Conservation (phyloP, 2,113 vertebrate genomes). For the Poecilia latipinna region DNA sequence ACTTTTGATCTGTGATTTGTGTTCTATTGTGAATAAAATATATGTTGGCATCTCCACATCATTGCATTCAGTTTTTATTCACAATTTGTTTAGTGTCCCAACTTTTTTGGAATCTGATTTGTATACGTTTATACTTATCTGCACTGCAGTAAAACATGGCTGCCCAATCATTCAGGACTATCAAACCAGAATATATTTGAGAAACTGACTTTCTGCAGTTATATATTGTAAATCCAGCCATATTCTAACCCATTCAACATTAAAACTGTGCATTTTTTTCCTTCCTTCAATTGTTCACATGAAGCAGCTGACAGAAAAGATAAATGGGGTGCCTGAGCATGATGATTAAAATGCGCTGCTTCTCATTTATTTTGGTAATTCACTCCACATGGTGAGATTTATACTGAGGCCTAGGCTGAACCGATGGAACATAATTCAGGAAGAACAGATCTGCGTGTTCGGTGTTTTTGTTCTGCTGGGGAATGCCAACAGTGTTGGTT, state of each 20-base stretch:
- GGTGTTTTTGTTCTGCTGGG: slow-evolving; percentile 5
- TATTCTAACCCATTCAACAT: slow-evolving; percentile 33
- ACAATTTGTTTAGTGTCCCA: too few relatives aligned
- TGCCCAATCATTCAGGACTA: background rate
- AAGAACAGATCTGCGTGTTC: slow-evolving; percentile 14
- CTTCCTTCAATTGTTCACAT: slow-evolving; percentile 6
- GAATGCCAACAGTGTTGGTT: background rate
- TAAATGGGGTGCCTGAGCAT: background rate
- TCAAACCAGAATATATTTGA: slow-evolving; percentile 10
- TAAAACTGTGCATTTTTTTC: slow-evolving; percentile 45
- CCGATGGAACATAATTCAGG: background rate
- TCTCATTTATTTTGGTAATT: slow-evolving; percentile 29
- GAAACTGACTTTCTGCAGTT: slow-evolving; percentile 38
- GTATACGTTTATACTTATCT: slow-evolving; percentile 7
- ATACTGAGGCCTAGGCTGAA: background rate
- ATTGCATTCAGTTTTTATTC: too few relatives aligned
- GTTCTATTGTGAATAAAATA: too few relatives aligned
- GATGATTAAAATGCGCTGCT: slow-evolving; percentile 43
- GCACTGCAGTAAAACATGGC: slow-evolving; percentile 6
- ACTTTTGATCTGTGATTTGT: too few relatives aligned
- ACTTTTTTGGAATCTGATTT: too few relatives aligned
- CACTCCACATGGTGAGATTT: background rate
- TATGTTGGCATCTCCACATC: too few relatives aligned
- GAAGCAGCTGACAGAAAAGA: slow-evolving; percentile 18
- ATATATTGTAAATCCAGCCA: slow-evolving; percentile 33